A percentile compares a stretch with the other conserved stretches of the same genome.
phyloP scores from a whole-genome alignment of 2,797 vertebrate species.

The Ibycter americanus region DNA sequence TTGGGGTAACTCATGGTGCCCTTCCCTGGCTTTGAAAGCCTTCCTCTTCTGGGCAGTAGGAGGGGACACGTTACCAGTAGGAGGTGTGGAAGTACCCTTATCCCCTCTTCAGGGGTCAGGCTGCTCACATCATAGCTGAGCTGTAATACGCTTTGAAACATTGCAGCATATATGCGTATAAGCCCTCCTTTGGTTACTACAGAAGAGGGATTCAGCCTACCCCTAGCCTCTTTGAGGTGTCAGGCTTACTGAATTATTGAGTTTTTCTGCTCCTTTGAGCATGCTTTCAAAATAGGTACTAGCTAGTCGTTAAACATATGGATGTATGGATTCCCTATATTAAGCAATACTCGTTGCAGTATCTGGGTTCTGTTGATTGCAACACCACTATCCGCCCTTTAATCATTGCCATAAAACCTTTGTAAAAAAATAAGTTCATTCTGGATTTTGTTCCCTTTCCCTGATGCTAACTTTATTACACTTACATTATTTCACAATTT shows the following conservation, averaged over 20 bases:
- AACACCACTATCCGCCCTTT: neutral
- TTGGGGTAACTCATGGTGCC: neutral
- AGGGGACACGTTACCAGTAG: neutral
- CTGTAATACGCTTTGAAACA: neutral
- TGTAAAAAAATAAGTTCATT: neutral
- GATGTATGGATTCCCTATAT: neutral
- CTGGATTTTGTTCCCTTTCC: neutral
- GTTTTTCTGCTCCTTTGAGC: neutral
- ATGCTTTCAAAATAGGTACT: conserved; percentile 12
- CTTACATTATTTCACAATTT: neutral
- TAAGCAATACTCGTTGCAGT: neutral
- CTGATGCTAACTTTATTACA: neutral
- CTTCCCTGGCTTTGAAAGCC: neutral
- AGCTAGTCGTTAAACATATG: neutral
- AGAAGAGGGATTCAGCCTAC: neutral
- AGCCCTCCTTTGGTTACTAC: neutral
- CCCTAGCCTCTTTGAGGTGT: neutral
- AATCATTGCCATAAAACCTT: neutral
- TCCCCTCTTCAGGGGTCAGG: neutral
- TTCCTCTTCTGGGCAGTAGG: neutral
- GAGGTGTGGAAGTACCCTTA: neutral
- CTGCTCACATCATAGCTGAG: neutral
- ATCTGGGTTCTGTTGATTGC: neutral
- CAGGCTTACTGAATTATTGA: conserved; percentile 38
- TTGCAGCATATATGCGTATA: neutral